A percentile compares a stretch with the other conserved stretches of the same genome.
These are phyloP conservation scores for Drosophila limbata DNA, from an alignment of 2,888 invertebrate species.

Conservation along the genomic window DNA sequence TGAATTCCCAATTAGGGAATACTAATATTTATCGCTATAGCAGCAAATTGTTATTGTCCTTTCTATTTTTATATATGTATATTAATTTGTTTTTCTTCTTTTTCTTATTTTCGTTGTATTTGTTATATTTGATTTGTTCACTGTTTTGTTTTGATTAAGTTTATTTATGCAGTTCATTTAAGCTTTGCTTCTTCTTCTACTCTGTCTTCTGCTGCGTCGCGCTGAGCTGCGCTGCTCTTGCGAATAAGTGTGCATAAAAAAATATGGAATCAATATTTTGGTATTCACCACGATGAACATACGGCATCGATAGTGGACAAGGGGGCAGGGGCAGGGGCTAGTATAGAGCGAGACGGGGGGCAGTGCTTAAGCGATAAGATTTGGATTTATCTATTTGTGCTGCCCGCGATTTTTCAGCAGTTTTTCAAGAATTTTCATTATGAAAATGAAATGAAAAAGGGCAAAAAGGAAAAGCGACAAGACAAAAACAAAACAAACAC, in stretches of 20 bases:
- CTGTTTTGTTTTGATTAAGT: constrained; percentile 25
- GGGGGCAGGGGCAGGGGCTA: constrained; percentile 1
- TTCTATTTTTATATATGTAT: constrained; percentile 3
- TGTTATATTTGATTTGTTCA: constrained; percentile 15
- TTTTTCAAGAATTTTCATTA: constrained; percentile 32
- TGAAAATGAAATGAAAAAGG: constrained; percentile 33
- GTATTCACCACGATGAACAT: constrained; percentile 42
- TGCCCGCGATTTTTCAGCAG: constrained; percentile 14
- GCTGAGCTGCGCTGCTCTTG: constrained; percentile 41
- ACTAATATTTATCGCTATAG: constrained; percentile 2
- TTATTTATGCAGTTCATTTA: constrained; percentile 32
- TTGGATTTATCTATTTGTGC: constrained; percentile 39
- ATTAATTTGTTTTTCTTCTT: not conserved
- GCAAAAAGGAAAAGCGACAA: constrained; percentile 4
- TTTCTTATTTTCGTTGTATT: constrained; percentile 1
- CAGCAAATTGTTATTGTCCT: constrained; percentile 9
- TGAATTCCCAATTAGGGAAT: not conserved
- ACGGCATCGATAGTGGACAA: constrained; percentile 35
- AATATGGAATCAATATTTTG: constrained; percentile 50
- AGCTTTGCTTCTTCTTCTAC: constrained; percentile 24
- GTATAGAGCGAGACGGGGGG: not conserved
- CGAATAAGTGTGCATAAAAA: constrained; percentile 26
- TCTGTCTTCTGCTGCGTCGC: constrained; percentile 34
- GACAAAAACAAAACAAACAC: constrained; percentile 15
- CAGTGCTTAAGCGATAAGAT: constrained; percentile 45